These are phyloP conservation scores for Bujurquina vittata DNA, from an alignment of 2,113 vertebrate genomes.

Conservation along the genomic window DNA sequence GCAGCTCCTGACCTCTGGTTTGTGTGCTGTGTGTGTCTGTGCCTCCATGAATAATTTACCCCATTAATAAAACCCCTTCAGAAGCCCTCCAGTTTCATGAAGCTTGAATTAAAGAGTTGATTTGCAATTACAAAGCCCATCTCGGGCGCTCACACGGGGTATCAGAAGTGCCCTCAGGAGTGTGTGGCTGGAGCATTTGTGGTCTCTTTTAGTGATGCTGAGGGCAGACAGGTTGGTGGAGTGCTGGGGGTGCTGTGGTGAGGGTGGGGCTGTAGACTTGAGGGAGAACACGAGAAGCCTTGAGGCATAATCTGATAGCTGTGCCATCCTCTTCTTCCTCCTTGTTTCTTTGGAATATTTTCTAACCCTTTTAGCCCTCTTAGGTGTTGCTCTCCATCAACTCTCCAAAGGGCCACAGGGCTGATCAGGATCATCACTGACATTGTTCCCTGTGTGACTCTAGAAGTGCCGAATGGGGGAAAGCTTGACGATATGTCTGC, in stretches of 20 bases:
- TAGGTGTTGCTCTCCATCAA: neutral
- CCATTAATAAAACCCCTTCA: constrained; percentile 77
- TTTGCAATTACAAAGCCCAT: constrained; percentile 78
- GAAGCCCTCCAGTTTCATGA: constrained; percentile 70
- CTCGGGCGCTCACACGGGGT: constrained; percentile 47
- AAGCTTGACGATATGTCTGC: neutral
- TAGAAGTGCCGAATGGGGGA: neutral
- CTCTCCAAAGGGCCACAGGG: constrained; percentile 1
- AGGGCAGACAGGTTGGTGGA: neutral
- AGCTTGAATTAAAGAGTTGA: constrained; percentile 80
- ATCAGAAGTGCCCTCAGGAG: constrained; percentile 51
- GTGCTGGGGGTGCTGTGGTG: neutral
- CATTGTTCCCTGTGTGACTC: constrained; percentile 17
- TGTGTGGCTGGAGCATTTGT: constrained; percentile 43
- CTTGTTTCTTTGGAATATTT: neutral
- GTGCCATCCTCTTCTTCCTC: neutral
- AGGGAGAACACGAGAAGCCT: constrained; percentile 32
- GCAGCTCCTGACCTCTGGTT: constrained; percentile 70
- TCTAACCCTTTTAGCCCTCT: neutral
- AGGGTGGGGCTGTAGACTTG: neutral
- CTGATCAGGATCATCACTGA: constrained; percentile 36
- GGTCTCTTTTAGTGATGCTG: constrained; percentile 50
- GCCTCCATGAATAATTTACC: constrained; percentile 80
- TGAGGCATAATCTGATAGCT: constrained; percentile 26
- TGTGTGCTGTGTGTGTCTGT: constrained; percentile 50